phyloP scores from a whole-genome alignment of 1,140 invertebrate genomes.

The Drosophila burlai region DNA sequence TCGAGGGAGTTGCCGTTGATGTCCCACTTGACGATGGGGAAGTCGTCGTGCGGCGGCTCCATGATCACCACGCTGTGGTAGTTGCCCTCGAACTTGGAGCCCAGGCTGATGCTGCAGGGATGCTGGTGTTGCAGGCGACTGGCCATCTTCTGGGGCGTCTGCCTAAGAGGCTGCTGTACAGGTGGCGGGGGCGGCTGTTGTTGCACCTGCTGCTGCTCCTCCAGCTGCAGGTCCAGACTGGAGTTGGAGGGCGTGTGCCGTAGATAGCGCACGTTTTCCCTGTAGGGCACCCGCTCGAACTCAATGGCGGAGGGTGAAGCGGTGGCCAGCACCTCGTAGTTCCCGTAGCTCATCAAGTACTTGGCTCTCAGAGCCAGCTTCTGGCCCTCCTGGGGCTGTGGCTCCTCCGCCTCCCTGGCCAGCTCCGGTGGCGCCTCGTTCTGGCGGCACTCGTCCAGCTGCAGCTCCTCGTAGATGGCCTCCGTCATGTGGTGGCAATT shows the following conservation, averaged over 20 bases:
- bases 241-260: constrained; percentile 79
- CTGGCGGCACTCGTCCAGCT: constrained; percentile 20
- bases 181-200: constrained; percentile 5
- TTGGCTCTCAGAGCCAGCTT: constrained; percentile 14
- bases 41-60: constrained; percentile 67
- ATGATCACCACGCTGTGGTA: constrained; percentile 74
- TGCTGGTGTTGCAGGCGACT: constrained; percentile 13
- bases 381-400: neutral
- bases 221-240: constrained; percentile 60
- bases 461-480: constrained; percentile 42
- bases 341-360: constrained; percentile 41
- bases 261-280: constrained; percentile 74
- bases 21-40: constrained; percentile 80
- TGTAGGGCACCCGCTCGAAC: constrained; percentile 77
- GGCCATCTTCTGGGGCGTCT: neutral
- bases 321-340: constrained; percentile 24
- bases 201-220: constrained; percentile 28
- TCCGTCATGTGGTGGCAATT: constrained; percentile 33
- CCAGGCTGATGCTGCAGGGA: constrained; percentile 69
- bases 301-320: constrained; percentile 27
- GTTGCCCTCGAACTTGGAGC: constrained; percentile 71
- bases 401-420: constrained; percentile 36
- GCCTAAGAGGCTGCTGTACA: constrained; percentile 3
- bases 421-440: constrained; percentile 36
- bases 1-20: constrained; percentile 82